Percentiles rank a stretch among this genome's conserved stretches.
Conservation (phyloP, 1,140 invertebrate genomes). For the Cotesia glomerata region DNA sequence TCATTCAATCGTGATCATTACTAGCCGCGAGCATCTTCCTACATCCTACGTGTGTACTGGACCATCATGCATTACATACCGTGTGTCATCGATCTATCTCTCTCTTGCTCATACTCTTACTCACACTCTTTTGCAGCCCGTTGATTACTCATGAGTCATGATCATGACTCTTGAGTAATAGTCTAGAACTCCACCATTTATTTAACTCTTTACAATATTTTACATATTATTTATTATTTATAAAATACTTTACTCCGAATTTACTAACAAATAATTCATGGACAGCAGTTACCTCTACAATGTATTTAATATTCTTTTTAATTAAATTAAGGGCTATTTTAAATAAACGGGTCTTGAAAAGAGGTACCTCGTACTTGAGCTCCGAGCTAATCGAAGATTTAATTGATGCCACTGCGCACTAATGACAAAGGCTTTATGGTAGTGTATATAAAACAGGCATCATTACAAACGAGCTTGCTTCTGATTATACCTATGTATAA, state of each 20-base stretch:
- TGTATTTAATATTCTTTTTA: too few species aligned
- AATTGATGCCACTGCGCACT: conserved; percentile 48
- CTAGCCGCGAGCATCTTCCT: conserved; percentile 50
- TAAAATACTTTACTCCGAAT: too few species aligned
- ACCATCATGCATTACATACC: background rate
- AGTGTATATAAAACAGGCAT: background rate
- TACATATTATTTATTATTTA: too few species aligned
- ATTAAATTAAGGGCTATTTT: too few species aligned
- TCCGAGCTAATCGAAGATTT: conserved; percentile 54
- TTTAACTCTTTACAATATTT: too few species aligned
- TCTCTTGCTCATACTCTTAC: background rate
- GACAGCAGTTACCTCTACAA: too few species aligned
- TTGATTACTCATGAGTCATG: too few species aligned
- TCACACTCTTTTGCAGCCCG: too few species aligned
- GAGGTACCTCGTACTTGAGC: background rate
- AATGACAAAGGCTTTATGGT: conserved; percentile 41
- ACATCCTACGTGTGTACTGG: conserved; percentile 35
- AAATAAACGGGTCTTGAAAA: background rate
- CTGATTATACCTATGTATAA: too few species aligned
- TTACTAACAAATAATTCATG: too few species aligned
- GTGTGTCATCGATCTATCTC: background rate
- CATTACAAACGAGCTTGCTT: conserved; percentile 36
- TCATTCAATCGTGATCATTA: conserved; percentile 59
- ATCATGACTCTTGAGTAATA: too few species aligned
- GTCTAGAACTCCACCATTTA: too few species aligned